Conservation (phyloP, 2,888 invertebrate genomes). For the Sarcophaga subvicina region DNA sequence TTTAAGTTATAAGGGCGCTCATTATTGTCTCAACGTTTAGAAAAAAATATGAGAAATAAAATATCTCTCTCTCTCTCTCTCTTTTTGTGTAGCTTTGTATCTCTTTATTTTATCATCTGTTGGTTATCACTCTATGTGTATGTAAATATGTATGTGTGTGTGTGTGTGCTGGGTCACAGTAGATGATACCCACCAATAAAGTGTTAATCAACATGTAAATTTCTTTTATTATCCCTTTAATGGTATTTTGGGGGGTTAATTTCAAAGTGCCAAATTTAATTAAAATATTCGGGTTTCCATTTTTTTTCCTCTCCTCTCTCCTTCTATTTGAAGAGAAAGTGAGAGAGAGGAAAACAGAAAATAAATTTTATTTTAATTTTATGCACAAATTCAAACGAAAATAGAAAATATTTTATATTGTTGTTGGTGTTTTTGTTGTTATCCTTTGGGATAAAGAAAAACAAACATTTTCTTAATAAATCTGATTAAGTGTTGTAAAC, state of each 20-base stretch:
- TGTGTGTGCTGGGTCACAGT: no score
- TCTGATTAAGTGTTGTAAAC: background rate
- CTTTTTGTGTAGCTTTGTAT: no score
- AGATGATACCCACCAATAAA: slow-evolving; percentile 22
- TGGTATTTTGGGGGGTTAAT: background rate
- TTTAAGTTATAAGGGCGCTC: slow-evolving; percentile 47
- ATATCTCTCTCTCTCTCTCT: background rate
- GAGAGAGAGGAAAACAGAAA: background rate
- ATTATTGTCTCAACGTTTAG: background rate
- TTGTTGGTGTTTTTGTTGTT: background rate
- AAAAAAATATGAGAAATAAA: slow-evolving; percentile 41
- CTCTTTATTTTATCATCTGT: no score
- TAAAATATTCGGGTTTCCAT: no score
- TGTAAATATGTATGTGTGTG: no score
- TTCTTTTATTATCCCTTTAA: slow-evolving; percentile 21
- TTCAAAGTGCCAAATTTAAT: background rate
- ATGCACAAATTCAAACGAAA: background rate
- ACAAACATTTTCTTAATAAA: background rate
- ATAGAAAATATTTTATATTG: background rate
- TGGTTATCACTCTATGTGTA: no score
- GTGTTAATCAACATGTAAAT: slow-evolving; percentile 59
- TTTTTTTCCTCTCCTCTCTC: no score
- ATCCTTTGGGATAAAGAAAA: background rate
- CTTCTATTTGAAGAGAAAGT: background rate
- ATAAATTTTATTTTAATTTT: background rate